Conservation (phyloP, 2,888 invertebrate species). For the Pterostichus madidus region DNA sequence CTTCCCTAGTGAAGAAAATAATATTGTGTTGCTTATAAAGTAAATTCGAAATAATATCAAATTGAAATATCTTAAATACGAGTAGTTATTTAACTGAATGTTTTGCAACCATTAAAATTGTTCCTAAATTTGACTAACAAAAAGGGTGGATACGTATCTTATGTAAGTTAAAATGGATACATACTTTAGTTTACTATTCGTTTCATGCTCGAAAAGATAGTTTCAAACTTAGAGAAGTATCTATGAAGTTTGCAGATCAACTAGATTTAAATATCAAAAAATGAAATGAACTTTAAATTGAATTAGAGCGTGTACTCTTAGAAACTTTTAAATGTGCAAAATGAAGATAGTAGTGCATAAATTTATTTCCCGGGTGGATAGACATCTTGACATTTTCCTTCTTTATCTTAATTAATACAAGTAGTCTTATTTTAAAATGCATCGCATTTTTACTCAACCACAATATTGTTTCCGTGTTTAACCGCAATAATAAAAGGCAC, state of each 20-base stretch:
- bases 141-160: too few species aligned
- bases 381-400: conserved; percentile 2
- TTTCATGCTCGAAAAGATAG: too few species aligned
- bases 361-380: conserved; percentile 9
- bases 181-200: too few species aligned
- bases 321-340: conserved; percentile 32
- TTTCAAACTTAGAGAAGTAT: not conserved
- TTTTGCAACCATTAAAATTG: too few species aligned
- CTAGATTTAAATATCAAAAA: conserved; percentile 7
- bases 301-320: not conserved
- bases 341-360: not conserved
- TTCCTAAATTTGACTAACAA: too few species aligned
- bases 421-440: conserved; percentile 34
- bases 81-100: too few species aligned
- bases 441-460: conserved; percentile 31
- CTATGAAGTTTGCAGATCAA: conserved; percentile 13
- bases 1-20: too few species aligned
- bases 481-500: conserved; percentile 34
- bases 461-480: conserved; percentile 47
- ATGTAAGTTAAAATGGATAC: too few species aligned
- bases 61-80: too few species aligned
- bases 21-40: too few species aligned
- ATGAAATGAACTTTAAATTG: conserved; percentile 17
- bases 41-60: too few species aligned
- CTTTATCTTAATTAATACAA: conserved; percentile 37